Evolutionary conservation across 2,113 vertebrate genomes (phyloP), one percentile per base, ranked within the genome.

Genomic region (Onychorhynchus coronatus): DNA sequence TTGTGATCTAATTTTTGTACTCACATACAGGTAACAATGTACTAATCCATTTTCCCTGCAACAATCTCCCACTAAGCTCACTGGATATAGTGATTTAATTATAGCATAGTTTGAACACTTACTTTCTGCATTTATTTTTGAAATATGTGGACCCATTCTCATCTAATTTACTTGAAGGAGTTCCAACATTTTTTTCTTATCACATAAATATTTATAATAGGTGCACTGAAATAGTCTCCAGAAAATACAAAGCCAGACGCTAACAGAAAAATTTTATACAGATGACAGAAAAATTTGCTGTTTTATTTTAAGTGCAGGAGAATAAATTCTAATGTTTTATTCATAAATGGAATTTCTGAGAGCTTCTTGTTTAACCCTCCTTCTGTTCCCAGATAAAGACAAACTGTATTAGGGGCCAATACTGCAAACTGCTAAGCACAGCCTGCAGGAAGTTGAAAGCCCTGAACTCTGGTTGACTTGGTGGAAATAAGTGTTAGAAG

Each of bases 201-300:
- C 41, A 16, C 66, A 92, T 89, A 95, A 96, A 96, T 96, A 94
- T 96, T 94, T 95, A 86, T 89, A 91, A 73, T 66, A 91, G 67
- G 39, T 87, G 31, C 35, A 77, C 62, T 47, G 70, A 94, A 93
- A 91, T 79, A 73, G 56, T 79, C 37, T 88, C 58, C 77, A 83
- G 49, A 84, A 95, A 94, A 86, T 66, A 90, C 25, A 95, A 91
- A 93, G 12, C 68, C 63, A 94, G 58, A 82, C 3, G 0, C 73
- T 94, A 97, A 85, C 80, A 67, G 66, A 93, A 94, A 77, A 83
- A 83, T 25, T 80, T 87, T 94, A 67, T 58, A 90, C 4, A 59
- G 66, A 77, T 62, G 31, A 93, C 67, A 77, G 63, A 49, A 83
- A 90, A 85, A 70, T 2, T 6, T 59, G 5, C 27, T 55, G 28